phyloP scores from a whole-genome alignment of 2,797 vertebrate genomes.

The Muscicapa striata region DNA sequence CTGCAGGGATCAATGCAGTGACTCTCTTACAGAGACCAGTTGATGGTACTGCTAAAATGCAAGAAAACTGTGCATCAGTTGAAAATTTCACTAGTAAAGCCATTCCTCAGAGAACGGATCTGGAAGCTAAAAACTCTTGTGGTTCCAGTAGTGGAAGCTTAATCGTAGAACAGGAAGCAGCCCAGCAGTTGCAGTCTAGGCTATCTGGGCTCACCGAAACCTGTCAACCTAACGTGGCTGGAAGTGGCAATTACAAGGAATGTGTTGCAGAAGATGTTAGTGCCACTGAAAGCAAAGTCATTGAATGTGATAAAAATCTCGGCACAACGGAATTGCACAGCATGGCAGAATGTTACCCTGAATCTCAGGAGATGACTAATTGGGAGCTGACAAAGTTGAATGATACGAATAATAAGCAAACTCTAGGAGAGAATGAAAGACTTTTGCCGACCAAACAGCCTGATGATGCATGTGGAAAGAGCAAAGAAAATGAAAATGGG shows the following conservation, averaged over 20 bases:
- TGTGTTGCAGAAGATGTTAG: slow-evolving; percentile 53
- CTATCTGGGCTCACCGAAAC: slow-evolving; percentile 53
- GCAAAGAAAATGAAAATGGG: slow-evolving; percentile 45
- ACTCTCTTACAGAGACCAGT: slow-evolving; percentile 64
- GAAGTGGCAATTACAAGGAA: slow-evolving; percentile 58
- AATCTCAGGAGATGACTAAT: slow-evolving; percentile 72
- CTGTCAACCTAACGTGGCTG: slow-evolving; percentile 45
- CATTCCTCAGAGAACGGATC: slow-evolving; percentile 61
- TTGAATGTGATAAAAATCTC: slow-evolving; percentile 63
- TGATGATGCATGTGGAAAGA: slow-evolving; percentile 47
- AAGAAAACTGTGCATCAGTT: slow-evolving; percentile 49
- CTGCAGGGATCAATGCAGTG: slow-evolving; percentile 68
- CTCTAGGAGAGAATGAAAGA: slow-evolving; percentile 65
- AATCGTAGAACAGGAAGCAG: slow-evolving; percentile 39
- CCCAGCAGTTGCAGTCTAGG: slow-evolving; percentile 48
- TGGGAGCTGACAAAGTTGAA: slow-evolving; percentile 74
- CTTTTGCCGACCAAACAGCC: slow-evolving; percentile 45
- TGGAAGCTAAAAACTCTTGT: slow-evolving; percentile 56
- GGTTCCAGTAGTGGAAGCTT: slow-evolving; percentile 49
- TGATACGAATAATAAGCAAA: slow-evolving; percentile 68
- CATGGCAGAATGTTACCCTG: slow-evolving; percentile 68
- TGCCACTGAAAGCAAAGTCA: slow-evolving; percentile 45
- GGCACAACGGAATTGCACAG: slow-evolving; percentile 44
- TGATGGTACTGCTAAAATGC: slow-evolving; percentile 58
- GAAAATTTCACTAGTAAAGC: slow-evolving; percentile 64